These are phyloP conservation scores for Drosophila sp. DNA, from an alignment of 1,140 invertebrate species.

Conservation along the genomic window DNA sequence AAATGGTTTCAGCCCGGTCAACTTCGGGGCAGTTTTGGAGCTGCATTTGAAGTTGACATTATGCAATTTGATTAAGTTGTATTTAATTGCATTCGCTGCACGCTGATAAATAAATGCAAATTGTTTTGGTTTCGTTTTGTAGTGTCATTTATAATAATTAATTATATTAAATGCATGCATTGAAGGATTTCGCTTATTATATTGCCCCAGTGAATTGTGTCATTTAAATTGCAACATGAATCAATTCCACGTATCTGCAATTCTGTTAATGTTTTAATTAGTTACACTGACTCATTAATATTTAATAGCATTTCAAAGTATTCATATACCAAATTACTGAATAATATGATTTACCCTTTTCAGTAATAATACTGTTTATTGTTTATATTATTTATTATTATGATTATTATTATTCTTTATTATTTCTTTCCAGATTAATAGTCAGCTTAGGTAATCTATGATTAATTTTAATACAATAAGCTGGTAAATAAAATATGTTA, in stretches of 20 bases:
- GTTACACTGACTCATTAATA: background rate
- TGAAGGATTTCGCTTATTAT: constrained; percentile 31
- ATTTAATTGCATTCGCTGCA: constrained; percentile 76
- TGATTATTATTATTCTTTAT: too few relatives aligned
- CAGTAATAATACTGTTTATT: background rate
- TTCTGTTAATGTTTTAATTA: constrained; percentile 11
- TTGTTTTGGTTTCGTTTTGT: constrained; percentile 54
- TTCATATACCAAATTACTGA: background rate
- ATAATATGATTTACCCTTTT: background rate
- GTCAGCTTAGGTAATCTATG: too few relatives aligned
- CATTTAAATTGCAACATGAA: constrained; percentile 32
- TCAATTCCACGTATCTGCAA: constrained; percentile 11
- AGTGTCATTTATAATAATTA: constrained; percentile 65
- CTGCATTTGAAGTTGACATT: constrained; percentile 74
- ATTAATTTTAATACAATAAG: too few relatives aligned
- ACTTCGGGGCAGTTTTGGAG: background rate
- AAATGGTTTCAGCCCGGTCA: background rate
- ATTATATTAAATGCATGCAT: constrained; percentile 53
- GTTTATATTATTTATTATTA: too few relatives aligned
- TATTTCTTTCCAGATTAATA: too few relatives aligned
- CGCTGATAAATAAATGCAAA: constrained; percentile 75
- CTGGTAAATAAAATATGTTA: too few relatives aligned
- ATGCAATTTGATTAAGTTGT: constrained; percentile 77
- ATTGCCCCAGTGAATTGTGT: constrained; percentile 29
- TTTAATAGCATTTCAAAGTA: background rate